Evolutionary conservation across 2,113 vertebrate species (phyloP), one percentile per base, ranked within the genome.

Genomic region (Empidonax traillii): DNA sequence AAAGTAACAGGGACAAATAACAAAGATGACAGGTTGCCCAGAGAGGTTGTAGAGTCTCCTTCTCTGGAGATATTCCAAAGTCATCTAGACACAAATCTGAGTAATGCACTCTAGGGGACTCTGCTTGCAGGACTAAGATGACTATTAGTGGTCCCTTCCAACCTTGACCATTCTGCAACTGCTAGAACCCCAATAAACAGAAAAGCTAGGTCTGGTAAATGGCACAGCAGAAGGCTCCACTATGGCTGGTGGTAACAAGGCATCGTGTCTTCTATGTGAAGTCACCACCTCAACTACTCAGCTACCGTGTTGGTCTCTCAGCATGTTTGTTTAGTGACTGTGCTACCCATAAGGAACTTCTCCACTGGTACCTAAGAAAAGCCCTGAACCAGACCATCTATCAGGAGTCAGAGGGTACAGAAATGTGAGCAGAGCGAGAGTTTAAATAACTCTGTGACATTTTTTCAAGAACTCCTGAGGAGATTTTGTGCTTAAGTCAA

Each of bases 51-150:
- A 14, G 41, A 55, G 44, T 83, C 25, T 49, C 30, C 28, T 58
- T 20, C 30, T 55, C 11, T 27, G 62, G n/a, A 76, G 18, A 22
- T 19, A 68, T 3, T 33, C 1, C 0, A 27, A 37, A 30, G 16
- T 61, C 28, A 46, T 59, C 55, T 14, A 41, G 41, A 68, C 22
- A 39, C 11, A 41, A 19, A 15, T 14, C 55, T 19, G 21, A 41
- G 31, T 8, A 62, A 55, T 0, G 0, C 3, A 14, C 25, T 76
- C 35, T 20, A 69, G 56, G 25, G 14, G 14, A 7, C 53, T 12
- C 41, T 77, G 72, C n/a, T 49, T 33, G n/a, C 55, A 69, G 41
- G 30, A 69, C 27, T 47, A 83, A 62, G 58, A 76, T 43, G 12
- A 83, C 8, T 22, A 62, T 21, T 31, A 62, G 30, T 4, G 5